These are phyloP conservation scores for Philopedon plagiatum DNA, from an alignment of 2,888 invertebrate genomes.

Conservation along the genomic window DNA sequence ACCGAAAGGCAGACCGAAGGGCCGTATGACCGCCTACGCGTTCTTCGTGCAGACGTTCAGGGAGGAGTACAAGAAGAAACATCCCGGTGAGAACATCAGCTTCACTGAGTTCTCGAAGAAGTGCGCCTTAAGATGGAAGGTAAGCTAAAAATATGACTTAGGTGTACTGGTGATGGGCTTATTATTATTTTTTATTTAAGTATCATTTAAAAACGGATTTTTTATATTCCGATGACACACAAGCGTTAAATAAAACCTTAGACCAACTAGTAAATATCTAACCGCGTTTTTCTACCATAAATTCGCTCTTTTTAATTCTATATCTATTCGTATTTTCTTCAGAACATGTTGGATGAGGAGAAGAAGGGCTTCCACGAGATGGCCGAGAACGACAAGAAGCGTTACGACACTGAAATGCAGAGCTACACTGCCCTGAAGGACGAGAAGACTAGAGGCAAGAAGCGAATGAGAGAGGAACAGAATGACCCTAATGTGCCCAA, in stretches of 20 bases:
- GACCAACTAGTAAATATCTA: too few relatives aligned
- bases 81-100: conserved; percentile 97
- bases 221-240: too few relatives aligned
- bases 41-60: conserved; percentile 99
- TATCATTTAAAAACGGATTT: too few relatives aligned
- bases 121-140: conserved; percentile 99
- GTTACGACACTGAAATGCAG: conserved; percentile 97
- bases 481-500: conserved; percentile 99
- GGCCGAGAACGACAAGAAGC: conserved; percentile 97
- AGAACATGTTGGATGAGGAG: conserved; percentile 99
- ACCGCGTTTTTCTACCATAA: too few relatives aligned
- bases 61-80: conserved; percentile 99
- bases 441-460: conserved; percentile 86
- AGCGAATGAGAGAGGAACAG: conserved; percentile 89
- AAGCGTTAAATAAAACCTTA: too few relatives aligned
- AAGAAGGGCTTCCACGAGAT: conserved; percentile 99
- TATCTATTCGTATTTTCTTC: conserved; percentile 60
- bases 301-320: background rate
- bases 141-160: conserved; percentile 74
- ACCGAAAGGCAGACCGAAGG: conserved; percentile 82
- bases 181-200: too few relatives aligned
- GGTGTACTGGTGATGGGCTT: too few relatives aligned
- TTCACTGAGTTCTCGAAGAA: conserved; percentile 99
- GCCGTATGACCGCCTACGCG: conserved; percentile 95
- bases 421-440: conserved; percentile 94